Percentiles rank a stretch among this genome's conserved stretches.
These are phyloP conservation scores for Chouioia cunea DNA, from an alignment of 2,888 invertebrate species.

Conservation along the genomic window DNA sequence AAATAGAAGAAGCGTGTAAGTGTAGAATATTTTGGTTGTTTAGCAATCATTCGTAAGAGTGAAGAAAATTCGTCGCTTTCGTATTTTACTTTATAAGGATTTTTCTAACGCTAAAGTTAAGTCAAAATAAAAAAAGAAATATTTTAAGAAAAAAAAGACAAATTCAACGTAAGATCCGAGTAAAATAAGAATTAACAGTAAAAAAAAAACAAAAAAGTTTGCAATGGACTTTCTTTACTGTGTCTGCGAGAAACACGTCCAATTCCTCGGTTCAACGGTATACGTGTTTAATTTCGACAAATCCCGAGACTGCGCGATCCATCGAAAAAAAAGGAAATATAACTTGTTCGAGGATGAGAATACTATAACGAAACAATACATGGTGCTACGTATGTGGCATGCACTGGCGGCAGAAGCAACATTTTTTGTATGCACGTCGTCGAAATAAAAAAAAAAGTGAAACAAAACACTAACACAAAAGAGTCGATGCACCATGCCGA, in stretches of 20 bases:
- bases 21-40: conserved; percentile 8
- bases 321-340: conserved; percentile 25
- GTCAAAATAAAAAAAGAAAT: conserved; percentile 7
- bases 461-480: conserved; percentile 10
- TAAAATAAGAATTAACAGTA: conserved; percentile 15
- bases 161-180: conserved; percentile 10
- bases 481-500: background rate
- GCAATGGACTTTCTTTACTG: conserved; percentile 18
- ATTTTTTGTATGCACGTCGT: conserved; percentile 32
- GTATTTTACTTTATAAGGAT: conserved; percentile 16
- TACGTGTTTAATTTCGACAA: conserved; percentile 27
- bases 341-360: conserved; percentile 36
- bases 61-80: conserved; percentile 27
- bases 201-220: conserved; percentile 6
- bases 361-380: conserved; percentile 11
- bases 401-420: conserved; percentile 24
- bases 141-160: conserved; percentile 16
- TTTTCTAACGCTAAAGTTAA: conserved; percentile 19
- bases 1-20: background rate
- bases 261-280: conserved; percentile 11
- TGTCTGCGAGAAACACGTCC: conserved; percentile 25
- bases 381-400: conserved; percentile 41
- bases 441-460: conserved; percentile 15
- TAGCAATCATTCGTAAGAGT: background rate
- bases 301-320: conserved; percentile 39